phyloP scores from a whole-genome alignment of 2,113 vertebrate species.

The Taxidea taxus region DNA sequence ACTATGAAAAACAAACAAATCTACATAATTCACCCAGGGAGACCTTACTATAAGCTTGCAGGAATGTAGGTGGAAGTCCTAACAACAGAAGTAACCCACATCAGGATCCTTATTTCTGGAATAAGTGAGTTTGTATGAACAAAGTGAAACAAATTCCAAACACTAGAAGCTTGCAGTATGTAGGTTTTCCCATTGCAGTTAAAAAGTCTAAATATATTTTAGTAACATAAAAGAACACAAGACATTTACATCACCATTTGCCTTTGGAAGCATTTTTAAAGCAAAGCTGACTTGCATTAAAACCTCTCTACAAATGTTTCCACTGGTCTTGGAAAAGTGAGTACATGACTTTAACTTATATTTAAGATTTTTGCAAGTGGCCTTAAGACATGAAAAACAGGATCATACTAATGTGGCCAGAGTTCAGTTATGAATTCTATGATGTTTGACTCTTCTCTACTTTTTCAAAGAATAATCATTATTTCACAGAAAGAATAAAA shows the following conservation, averaged over 20 bases:
- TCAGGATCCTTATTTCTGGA: not conserved
- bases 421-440: not conserved
- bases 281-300: not conserved
- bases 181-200: not conserved
- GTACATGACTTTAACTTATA: not conserved
- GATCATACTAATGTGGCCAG: not conserved
- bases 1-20: not conserved
- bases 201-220: not conserved
- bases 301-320: not conserved
- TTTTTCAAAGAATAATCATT: not conserved
- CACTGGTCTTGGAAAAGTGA: not conserved
- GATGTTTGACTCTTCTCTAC: not conserved
- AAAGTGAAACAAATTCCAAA: not conserved
- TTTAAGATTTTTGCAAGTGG: not conserved
- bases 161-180: not conserved
- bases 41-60: not conserved
- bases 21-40: not conserved
- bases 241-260: not conserved
- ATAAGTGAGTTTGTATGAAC: not conserved
- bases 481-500: not conserved
- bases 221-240: not conserved
- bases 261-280: not conserved
- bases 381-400: not conserved
- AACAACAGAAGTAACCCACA: not conserved
- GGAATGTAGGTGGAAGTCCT: not conserved